Base-by-base conservation (phyloP, 2,797 vertebrate genomes). In the Mareca penelope region DNA sequence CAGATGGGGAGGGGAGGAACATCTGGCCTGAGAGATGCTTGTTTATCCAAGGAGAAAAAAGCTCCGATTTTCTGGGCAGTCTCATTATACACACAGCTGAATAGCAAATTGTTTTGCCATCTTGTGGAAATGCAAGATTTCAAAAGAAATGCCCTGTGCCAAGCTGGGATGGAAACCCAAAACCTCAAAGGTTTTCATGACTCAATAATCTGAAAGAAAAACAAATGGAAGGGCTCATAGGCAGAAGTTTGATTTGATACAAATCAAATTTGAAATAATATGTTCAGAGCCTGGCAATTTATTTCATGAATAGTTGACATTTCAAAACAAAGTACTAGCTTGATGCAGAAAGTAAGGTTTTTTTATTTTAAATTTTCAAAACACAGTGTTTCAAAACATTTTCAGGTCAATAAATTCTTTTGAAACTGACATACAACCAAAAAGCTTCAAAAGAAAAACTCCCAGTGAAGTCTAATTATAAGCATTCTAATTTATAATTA, bases 131-230 rank as follows among this genome's bases (percentile, higher is more conserved):
- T 35, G 35, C 53, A 81, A 90, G 88, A 87, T 93, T 96, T 86
- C 77, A 39, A 64, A 89, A 93, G 70, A 93, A 72, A 90, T 77
- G 53, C 64, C 73, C 85, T 46, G 37, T 88, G 77, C 77, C 73
- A 91, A 87, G 71, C 33, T 85, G 56, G 56, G 48, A 91, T 56
- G 46, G 57, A 94, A 97, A 94, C 35, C 71, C 56, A 87, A 94
- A 95, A 85, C 89, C 75, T 91, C 85, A 92, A 71, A 95, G 88
- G 89, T 91, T 93, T 95, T 86, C n/a, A 26, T 75, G 68, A 93
- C 78, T 96, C 71, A 82, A 61, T 92, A 78, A 88, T 85, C 75
- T 60, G 68, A 93, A 90, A 90, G 56, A 40, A 64, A 96, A 96
- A 92, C 70, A 89, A 95, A 88, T 72, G 56, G 77, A 88, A 88